Base-by-base conservation (phyloP, 2,888 invertebrate species). In the Ashinkailepas kermadecensis region DNA sequence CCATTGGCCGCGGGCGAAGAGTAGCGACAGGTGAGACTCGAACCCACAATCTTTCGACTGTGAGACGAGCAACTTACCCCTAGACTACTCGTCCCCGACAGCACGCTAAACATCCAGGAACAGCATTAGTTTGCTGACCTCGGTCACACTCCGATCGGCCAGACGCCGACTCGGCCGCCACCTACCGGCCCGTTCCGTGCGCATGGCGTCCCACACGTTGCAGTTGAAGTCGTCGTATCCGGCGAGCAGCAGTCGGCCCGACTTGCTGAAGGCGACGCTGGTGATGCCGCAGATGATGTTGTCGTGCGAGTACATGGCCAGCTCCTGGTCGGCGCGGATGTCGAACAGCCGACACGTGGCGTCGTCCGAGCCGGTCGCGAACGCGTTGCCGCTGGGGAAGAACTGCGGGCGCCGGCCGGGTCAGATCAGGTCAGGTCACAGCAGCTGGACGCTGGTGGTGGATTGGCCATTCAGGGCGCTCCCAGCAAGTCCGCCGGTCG, bases 231-330 rank as follows among this genome's bases (percentile, higher is more conserved):
- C 99, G 88, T 99, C 99, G 89, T 99, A 99, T 84, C 99, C 99
- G 87, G 98, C 98, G 85, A 98, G 91, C 88, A 99, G 91, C 87
- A 98, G 92, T 84, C 98, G 93, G 86, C 98, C 98, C 86, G 95
- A 95, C 91, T 97, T 97, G 89, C 95, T 95, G 91, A 99, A 99
- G 88, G 99, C 99, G 87, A 99, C 99, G 86, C 96, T 96, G 85
- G 99, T 99, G 89, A 99, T 99, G 88, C 99, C 99, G 91, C 99
- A 99, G 89, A 99, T 99, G 89, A 99, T 99, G 91, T 99, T 99
- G 91, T 99, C 99, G 90, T 99, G 99, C 87, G 98, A 97, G 90
- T 99, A 99, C 97, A 99, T 98, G 84, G 99, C 99, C 88, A 99
- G 92, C 91, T 99, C 99, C 90, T 99, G 99, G 91, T 99, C 99